These are phyloP conservation scores for Euphydryas editha DNA, from an alignment of 2,888 invertebrate species.

Conservation along the genomic window DNA sequence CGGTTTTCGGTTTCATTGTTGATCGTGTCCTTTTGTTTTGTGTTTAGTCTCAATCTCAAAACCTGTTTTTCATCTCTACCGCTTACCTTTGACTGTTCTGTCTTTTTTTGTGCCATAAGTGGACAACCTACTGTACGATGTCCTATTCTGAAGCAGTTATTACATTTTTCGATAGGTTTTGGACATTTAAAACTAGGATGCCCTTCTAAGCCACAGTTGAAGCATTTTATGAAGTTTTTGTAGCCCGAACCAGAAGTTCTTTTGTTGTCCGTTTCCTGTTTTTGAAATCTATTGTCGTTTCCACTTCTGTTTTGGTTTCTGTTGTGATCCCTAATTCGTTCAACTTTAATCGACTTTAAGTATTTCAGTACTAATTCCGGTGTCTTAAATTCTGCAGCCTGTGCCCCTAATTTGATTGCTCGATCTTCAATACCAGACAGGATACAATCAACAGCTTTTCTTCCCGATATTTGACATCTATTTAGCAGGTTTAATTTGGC, in stretches of 20 bases:
- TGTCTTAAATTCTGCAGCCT: conserved; percentile 31
- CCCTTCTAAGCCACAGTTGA: conserved; percentile 13
- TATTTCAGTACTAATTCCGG: conserved; percentile 36
- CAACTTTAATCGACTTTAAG: conserved; percentile 31
- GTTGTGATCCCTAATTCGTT: background rate
- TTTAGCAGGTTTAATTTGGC: conserved; percentile 32
- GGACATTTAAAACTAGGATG: conserved; percentile 18
- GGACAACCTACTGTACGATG: conserved; percentile 1
- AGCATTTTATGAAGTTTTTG: conserved; percentile 1
- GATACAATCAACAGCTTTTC: conserved; percentile 37
- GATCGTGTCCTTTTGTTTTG: background rate
- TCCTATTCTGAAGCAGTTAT: conserved; percentile 4
- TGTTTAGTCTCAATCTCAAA: background rate
- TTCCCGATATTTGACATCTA: conserved; percentile 34
- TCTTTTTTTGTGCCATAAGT: background rate
- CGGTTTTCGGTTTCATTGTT: background rate
- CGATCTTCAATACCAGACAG: conserved; percentile 30
- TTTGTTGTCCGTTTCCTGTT: background rate
- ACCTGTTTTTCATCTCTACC: background rate
- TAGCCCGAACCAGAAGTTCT: background rate
- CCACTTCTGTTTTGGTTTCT: background rate
- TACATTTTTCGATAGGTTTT: conserved; percentile 13
- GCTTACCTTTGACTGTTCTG: background rate
- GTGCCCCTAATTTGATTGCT: conserved; percentile 33
- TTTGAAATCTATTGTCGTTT: background rate